A percentile compares a stretch with the other conserved stretches of the same genome.
Conservation (phyloP, 2,888 invertebrate genomes). For the Lamproptera curius region DNA sequence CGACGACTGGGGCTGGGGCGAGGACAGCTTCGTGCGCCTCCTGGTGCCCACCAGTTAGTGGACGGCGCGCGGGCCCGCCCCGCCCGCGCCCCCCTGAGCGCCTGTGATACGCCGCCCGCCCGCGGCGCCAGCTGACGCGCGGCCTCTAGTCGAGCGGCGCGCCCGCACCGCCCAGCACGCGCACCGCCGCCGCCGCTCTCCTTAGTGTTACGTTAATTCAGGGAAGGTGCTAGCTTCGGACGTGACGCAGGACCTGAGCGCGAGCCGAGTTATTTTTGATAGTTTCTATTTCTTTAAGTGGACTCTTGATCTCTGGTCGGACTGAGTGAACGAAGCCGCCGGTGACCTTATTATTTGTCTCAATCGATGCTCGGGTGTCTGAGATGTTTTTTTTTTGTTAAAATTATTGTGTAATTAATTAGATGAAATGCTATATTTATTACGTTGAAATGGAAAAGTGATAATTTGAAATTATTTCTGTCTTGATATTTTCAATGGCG, state of each 20-base stretch:
- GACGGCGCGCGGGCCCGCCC: slow-evolving; percentile 73
- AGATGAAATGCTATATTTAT: slow-evolving; percentile 73
- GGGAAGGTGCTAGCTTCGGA: slow-evolving; percentile 78
- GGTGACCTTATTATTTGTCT: slow-evolving; percentile 70
- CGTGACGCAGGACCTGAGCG: slow-evolving; percentile 74
- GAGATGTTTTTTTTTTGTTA: slow-evolving; percentile 64
- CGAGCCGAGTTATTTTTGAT: slow-evolving; percentile 78
- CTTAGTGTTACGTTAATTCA: slow-evolving; percentile 72
- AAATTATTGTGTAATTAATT: slow-evolving; percentile 77
- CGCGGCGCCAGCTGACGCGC: slow-evolving; percentile 33
- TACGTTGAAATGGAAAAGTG: slow-evolving; percentile 67
- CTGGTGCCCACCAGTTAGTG: slow-evolving; percentile 84
- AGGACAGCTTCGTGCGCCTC: slow-evolving; percentile 85
- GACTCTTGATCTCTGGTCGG: slow-evolving; percentile 63
- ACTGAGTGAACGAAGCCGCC: slow-evolving; percentile 52
- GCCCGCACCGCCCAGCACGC: slow-evolving; percentile 31
- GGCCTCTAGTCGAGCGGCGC: slow-evolving; percentile 52
- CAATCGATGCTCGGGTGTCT: slow-evolving; percentile 65
- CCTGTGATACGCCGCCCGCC: slow-evolving; percentile 58
- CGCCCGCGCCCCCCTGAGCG: slow-evolving; percentile 53
- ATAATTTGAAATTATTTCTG: slow-evolving; percentile 76
- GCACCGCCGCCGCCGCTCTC: too few relatives aligned
- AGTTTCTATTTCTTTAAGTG: slow-evolving; percentile 76
- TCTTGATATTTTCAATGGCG: slow-evolving; percentile 70
- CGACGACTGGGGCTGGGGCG: slow-evolving; percentile 80